Conservation (phyloP, 2,888 invertebrate genomes). For the Acleris emargana region DNA sequence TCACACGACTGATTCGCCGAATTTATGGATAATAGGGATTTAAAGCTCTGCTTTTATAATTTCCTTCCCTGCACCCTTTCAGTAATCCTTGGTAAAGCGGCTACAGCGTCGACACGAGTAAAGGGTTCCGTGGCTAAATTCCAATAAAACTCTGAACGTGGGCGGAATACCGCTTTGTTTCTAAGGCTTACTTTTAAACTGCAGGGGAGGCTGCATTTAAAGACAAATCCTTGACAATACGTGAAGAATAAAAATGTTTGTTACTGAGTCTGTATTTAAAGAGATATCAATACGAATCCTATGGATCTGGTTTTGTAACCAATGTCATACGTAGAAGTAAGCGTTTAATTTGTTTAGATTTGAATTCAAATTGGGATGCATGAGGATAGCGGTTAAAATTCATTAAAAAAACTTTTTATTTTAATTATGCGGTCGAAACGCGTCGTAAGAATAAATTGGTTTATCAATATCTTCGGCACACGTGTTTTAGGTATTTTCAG, state of each 20-base stretch:
- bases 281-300: not conserved
- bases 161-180: conserved; percentile 59
- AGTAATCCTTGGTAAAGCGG: conserved; percentile 69
- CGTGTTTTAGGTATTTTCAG: too few relatives aligned
- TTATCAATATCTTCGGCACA: too few relatives aligned
- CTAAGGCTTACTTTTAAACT: conserved; percentile 24
- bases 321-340: too few relatives aligned
- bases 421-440: too few relatives aligned
- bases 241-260: conserved; percentile 25
- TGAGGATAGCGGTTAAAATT: too few relatives aligned
- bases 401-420: too few relatives aligned
- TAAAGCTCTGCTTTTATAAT: conserved; percentile 31
- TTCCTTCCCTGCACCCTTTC: conserved; percentile 51
- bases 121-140: conserved; percentile 78
- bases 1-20: conserved; percentile 4
- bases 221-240: conserved; percentile 33
- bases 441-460: too few relatives aligned
- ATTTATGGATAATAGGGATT: conserved; percentile 34
- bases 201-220: conserved; percentile 27
- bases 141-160: conserved; percentile 78
- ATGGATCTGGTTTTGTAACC: too few relatives aligned
- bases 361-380: too few relatives aligned
- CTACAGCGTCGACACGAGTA: conserved; percentile 65
- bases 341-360: too few relatives aligned
- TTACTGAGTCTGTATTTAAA: not conserved